A percentile compares a stretch with the other conserved stretches of the same genome.
phyloP scores from a whole-genome alignment of 2,113 vertebrate genomes.

The Arvicanthis niloticus region DNA sequence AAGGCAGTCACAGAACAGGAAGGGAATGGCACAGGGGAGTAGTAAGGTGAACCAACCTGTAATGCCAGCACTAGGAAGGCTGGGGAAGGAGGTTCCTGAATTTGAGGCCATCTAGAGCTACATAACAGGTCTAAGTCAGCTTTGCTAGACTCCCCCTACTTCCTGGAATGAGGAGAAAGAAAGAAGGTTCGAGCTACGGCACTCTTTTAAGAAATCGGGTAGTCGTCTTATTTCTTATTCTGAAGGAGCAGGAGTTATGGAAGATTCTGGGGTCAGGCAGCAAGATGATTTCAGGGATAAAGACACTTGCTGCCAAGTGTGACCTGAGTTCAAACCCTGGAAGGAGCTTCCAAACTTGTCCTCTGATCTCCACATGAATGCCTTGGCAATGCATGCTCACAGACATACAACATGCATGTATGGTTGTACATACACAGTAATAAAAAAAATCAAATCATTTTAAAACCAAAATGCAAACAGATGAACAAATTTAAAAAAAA shows the following conservation, averaged over 20 bases:
- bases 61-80: not conserved
- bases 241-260: not conserved
- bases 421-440: not conserved
- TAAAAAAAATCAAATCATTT: not conserved
- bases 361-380: not conserved
- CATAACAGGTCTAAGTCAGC: not conserved
- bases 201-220: constrained; percentile 11
- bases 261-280: not conserved
- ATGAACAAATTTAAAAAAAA: too few species aligned
- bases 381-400: not conserved
- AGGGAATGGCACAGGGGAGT: not conserved
- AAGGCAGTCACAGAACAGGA: not conserved
- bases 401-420: not conserved
- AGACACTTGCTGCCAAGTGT: not conserved
- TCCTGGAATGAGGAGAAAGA: not conserved
- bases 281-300: not conserved
- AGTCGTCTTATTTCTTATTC: not conserved
- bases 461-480: not conserved
- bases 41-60: not conserved
- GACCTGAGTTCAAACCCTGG: not conserved
- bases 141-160: not conserved
- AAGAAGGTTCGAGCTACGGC: not conserved
- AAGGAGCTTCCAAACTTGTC: not conserved
- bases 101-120: not conserved
- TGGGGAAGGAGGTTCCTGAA: too few species aligned